Percentiles rank a stretch among this genome's conserved stretches.
Conservation (phyloP, 2,888 invertebrate species). For the Drosophila austrosaltans region DNA sequence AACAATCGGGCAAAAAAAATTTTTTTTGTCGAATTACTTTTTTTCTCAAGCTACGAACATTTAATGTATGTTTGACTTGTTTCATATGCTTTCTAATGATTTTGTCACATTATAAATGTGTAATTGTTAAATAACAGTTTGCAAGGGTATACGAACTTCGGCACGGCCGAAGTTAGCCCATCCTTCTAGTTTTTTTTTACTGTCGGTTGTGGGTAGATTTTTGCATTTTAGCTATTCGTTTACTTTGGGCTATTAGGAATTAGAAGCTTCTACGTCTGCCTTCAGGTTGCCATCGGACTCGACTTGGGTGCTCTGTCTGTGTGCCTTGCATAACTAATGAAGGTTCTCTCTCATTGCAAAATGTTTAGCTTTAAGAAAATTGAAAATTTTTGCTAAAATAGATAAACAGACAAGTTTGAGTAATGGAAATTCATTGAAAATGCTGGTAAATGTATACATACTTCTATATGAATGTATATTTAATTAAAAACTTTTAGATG, state of each 20-base stretch:
- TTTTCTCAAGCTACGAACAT: too few species aligned
- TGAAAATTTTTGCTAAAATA: constrained; percentile 19
- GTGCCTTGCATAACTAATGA: constrained; percentile 54
- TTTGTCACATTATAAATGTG: too few species aligned
- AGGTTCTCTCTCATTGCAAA: background rate
- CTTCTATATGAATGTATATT: constrained; percentile 27
- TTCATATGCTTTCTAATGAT: too few species aligned
- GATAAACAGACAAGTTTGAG: constrained; percentile 1
- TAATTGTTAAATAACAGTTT: too few species aligned
- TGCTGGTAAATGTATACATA: constrained; percentile 6
- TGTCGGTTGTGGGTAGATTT: constrained; percentile 21
- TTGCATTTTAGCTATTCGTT: constrained; percentile 43
- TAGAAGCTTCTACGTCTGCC: constrained; percentile 25
- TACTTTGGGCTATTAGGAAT: constrained; percentile 40
- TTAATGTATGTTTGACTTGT: too few species aligned
- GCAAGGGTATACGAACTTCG: too few species aligned
- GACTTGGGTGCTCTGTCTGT: constrained; percentile 16
- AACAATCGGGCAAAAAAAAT: too few species aligned
- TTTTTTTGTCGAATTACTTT: too few species aligned
- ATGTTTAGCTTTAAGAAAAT: constrained; percentile 15
- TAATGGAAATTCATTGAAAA: background rate
- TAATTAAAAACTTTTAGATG: constrained; percentile 55
- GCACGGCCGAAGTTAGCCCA: too few species aligned
- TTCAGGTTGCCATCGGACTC: constrained; percentile 8
- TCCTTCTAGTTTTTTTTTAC: background rate